Evolutionary conservation across 2,797 vertebrate genomes (phyloP).

Genomic region (Eremophila alpestris): DNA sequence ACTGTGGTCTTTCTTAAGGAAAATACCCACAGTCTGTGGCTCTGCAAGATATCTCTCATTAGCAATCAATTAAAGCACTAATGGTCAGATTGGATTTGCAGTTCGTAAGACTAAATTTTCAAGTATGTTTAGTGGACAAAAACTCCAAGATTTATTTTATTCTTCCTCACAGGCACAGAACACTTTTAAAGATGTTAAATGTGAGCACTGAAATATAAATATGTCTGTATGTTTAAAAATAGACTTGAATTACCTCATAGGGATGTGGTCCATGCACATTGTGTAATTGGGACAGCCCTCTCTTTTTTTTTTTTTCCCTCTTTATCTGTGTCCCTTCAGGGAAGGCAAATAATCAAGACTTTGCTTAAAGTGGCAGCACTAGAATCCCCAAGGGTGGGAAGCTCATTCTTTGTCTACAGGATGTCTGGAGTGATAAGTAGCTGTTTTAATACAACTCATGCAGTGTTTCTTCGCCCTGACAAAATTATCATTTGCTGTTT

Average conservation of each 20-base stretch:
- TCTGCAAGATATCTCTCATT: background rate
- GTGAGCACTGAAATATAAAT: slow-evolving; percentile 50
- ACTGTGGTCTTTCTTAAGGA: background rate
- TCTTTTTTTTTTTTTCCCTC: background rate
- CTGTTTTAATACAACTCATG: slow-evolving; percentile 42
- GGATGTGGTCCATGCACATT: slow-evolving; percentile 29
- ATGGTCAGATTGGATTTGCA: background rate
- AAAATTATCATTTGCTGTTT: slow-evolving; percentile 17
- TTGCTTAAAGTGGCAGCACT: slow-evolving; percentile 60
- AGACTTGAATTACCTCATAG: slow-evolving; percentile 57
- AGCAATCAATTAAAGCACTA: background rate
- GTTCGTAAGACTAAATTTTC: background rate
- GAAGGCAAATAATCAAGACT: slow-evolving; percentile 61
- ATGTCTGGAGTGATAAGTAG: slow-evolving; percentile 57
- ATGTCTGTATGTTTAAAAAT: slow-evolving; percentile 49
- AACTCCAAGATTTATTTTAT: background rate
- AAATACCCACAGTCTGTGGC: background rate
- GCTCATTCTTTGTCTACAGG: slow-evolving; percentile 58
- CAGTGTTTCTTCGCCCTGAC: slow-evolving; percentile 14
- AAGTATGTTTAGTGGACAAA: background rate
- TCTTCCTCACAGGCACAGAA: background rate
- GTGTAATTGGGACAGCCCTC: slow-evolving; percentile 41
- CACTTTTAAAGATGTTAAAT: background rate
- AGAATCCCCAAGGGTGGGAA: slow-evolving; percentile 30
- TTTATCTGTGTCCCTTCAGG: slow-evolving; percentile 39